Conservation (phyloP, 2,113 vertebrate species). For the Alosa alosa region DNA sequence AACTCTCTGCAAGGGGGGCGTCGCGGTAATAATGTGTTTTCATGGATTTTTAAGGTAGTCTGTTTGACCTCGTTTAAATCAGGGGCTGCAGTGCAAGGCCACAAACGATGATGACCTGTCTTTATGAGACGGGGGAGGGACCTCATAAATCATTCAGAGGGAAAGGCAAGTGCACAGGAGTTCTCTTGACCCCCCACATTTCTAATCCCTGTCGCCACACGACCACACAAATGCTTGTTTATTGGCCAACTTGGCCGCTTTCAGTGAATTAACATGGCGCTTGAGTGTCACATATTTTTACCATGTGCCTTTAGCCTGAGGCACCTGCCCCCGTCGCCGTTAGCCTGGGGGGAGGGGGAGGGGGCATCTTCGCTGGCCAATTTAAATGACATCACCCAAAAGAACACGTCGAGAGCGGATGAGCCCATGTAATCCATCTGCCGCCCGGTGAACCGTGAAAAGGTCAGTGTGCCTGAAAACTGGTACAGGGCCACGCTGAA, state of each 20-base stretch:
- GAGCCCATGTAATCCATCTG: conserved; percentile 55
- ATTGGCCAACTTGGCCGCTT: not conserved
- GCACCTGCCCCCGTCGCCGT: not conserved
- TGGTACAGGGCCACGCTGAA: not conserved
- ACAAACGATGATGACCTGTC: conserved; percentile 20
- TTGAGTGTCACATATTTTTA: not conserved
- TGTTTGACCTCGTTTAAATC: conserved; percentile 15
- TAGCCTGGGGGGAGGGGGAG: not conserved
- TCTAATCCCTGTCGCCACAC: not conserved
- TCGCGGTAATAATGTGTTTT: conserved; percentile 76
- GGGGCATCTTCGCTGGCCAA: not conserved
- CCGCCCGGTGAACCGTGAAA: conserved; percentile 51
- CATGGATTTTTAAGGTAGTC: conserved; percentile 58
- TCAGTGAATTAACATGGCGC: not conserved
- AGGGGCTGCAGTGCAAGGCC: not conserved
- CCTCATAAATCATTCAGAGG: conserved; percentile 18
- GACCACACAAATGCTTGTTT: conserved; percentile 14
- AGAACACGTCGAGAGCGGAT: conserved; percentile 31
- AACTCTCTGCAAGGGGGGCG: conserved; percentile 71
- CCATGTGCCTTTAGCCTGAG: conserved; percentile 2
- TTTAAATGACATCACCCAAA: conserved; percentile 14
- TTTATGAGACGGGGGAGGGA: conserved; percentile 24
- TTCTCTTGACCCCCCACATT: not conserved
- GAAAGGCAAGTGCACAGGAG: not conserved
- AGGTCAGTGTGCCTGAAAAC: conserved; percentile 50